These are phyloP conservation scores for Tetrao urogallus DNA, from an alignment of 2,113 vertebrate genomes.

Conservation along the genomic window DNA sequence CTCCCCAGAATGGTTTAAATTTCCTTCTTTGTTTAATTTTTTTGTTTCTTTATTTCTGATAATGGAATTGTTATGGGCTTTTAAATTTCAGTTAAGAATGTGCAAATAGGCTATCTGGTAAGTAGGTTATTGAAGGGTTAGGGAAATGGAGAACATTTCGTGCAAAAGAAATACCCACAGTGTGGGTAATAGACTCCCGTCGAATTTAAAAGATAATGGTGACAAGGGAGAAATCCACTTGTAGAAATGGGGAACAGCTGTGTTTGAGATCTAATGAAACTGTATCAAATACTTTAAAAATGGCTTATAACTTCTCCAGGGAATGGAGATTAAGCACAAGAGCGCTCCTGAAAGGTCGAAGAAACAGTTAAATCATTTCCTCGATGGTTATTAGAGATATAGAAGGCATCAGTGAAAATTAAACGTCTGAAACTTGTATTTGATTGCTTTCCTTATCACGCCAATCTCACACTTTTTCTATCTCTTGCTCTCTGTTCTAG, in stretches of 20 bases:
- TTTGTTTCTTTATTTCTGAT: slow-evolving; percentile 18
- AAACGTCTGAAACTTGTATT: slow-evolving; percentile 68
- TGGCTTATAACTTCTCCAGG: slow-evolving; percentile 9
- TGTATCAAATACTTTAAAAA: slow-evolving; percentile 34
- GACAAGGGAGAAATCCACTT: slow-evolving; percentile 49
- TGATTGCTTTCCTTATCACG: slow-evolving; percentile 68
- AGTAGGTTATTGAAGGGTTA: slow-evolving; percentile 60
- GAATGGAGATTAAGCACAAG: slow-evolving; percentile 52
- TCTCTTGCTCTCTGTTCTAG: slow-evolving; percentile 77
- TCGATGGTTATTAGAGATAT: slow-evolving; percentile 43
- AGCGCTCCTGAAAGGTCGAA: slow-evolving; percentile 63
- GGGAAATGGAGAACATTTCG: slow-evolving; percentile 16
- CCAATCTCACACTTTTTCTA: slow-evolving; percentile 38
- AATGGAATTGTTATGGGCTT: slow-evolving; percentile 21
- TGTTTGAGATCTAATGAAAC: slow-evolving; percentile 42
- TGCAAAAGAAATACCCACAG: slow-evolving; percentile 14
- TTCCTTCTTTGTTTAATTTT: background rate
- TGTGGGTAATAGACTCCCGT: slow-evolving; percentile 50
- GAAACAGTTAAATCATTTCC: slow-evolving; percentile 49
- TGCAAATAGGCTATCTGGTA: slow-evolving; percentile 18
- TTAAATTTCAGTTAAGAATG: slow-evolving; percentile 41
- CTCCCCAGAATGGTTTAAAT: background rate
- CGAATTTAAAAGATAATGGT: slow-evolving; percentile 49
- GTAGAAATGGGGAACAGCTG: slow-evolving; percentile 56
- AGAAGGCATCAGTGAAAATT: slow-evolving; percentile 47